These are phyloP conservation scores for Rhinogobio ventralis DNA, from an alignment of 2,797 vertebrate genomes.

Conservation along the genomic window DNA sequence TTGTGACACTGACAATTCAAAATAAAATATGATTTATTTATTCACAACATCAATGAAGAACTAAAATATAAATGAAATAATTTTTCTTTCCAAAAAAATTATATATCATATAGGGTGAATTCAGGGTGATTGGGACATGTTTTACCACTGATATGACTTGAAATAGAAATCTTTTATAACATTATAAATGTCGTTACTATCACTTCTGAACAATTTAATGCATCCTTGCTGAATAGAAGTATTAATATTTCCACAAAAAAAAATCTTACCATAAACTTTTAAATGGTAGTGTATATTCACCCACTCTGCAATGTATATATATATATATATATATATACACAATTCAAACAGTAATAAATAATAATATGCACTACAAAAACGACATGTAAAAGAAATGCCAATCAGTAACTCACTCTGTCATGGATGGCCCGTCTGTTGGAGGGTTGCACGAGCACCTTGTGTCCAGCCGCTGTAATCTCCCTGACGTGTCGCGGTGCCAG, in stretches of 20 bases:
- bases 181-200: too few relatives aligned
- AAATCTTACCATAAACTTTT: too few relatives aligned
- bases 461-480: constrained; percentile 88
- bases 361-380: not conserved
- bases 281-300: not conserved
- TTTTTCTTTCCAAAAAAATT: too few relatives aligned
- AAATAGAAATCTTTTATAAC: too few relatives aligned
- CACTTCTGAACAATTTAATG: too few relatives aligned
- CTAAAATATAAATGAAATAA: not conserved
- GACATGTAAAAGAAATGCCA: not conserved
- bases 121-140: too few relatives aligned
- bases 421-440: constrained; percentile 95
- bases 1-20: not conserved
- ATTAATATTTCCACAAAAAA: too few relatives aligned
- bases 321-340: too few relatives aligned
- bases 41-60: not conserved
- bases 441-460: constrained; percentile 94
- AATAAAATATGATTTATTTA: not conserved
- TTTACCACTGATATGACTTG: too few relatives aligned
- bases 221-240: too few relatives aligned
- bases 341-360: not conserved
- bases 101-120: too few relatives aligned
- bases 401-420: constrained; percentile 81
- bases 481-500: constrained; percentile 91
- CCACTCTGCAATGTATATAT: not conserved